These are phyloP conservation scores for Aleadryas rufinucha DNA, from an alignment of 2,113 vertebrate genomes.

Conservation along the genomic window DNA sequence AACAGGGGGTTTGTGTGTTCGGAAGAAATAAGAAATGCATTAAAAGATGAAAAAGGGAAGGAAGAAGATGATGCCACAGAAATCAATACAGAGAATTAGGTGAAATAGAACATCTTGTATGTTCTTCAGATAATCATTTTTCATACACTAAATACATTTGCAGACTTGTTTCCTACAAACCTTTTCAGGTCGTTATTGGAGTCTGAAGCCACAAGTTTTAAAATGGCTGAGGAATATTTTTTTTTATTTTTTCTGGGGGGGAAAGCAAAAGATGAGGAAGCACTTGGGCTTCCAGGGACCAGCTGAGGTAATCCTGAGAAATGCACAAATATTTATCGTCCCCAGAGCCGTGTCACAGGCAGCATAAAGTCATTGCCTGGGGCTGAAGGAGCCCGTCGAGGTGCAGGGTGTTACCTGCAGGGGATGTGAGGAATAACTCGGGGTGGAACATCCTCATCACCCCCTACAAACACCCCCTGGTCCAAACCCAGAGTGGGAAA, in stretches of 20 bases:
- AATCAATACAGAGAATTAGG: conserved; percentile 48
- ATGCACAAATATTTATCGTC: accelerated
- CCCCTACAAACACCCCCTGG: accelerated
- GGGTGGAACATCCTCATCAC: neutral
- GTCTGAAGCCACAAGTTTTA: neutral
- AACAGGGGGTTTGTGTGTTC: neutral
- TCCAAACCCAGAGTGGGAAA: neutral
- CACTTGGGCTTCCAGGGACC: neutral
- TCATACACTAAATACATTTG: conserved; percentile 36
- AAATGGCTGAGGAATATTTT: neutral
- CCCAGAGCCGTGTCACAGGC: neutral
- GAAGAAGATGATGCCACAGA: conserved; percentile 11
- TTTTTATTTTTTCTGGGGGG: neutral
- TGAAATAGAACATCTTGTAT: conserved; percentile 36
- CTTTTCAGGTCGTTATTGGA: neutral
- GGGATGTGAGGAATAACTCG: accelerated
- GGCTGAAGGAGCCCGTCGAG: neutral
- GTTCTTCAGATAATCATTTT: conserved; percentile 34
- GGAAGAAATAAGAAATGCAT: conserved; percentile 44
- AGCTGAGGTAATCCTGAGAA: neutral
- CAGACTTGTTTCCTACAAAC: neutral
- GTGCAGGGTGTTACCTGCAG: neutral
- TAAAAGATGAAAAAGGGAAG: conserved; percentile 27
- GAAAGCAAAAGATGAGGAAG: neutral
- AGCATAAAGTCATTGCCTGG: neutral